Conservation (phyloP, 2,888 invertebrate species). For the Pristionchus japonicus region DNA sequence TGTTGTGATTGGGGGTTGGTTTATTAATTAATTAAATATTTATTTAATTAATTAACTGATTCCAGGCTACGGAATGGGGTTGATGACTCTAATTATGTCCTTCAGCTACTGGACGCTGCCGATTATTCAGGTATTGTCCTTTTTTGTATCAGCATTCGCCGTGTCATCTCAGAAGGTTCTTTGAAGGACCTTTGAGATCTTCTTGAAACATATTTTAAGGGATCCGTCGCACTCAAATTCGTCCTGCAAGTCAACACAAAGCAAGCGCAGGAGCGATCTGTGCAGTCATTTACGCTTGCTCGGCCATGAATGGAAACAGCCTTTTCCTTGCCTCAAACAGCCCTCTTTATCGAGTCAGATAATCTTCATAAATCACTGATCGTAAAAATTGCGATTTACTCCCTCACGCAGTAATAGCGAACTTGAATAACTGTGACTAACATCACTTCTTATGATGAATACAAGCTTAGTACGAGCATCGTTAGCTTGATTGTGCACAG, state of each 20-base stretch:
- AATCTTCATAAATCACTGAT: too few species aligned
- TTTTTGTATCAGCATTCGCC: too few species aligned
- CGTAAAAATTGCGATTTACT: background rate
- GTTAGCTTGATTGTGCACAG: too few species aligned
- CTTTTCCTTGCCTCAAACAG: background rate
- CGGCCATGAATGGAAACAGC: background rate
- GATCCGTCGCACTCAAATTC: background rate
- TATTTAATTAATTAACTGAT: background rate
- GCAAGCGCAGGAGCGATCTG: background rate
- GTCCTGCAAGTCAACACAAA: background rate
- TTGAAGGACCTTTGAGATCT: too few species aligned
- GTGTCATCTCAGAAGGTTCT: too few species aligned
- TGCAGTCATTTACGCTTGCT: background rate
- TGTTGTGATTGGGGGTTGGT: background rate
- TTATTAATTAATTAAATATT: background rate
- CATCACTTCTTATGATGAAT: background rate
- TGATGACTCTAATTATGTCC: background rate
- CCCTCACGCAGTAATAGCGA: too few species aligned
- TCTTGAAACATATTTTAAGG: background rate
- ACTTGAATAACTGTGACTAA: background rate
- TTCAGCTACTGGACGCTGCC: constrained; percentile 25
- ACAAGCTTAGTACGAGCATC: too few species aligned
- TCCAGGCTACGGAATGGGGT: background rate
- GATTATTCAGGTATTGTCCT: constrained; percentile 15
- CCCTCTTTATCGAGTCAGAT: background rate